Evolutionary conservation across 2,113 vertebrate species (phyloP).

Genomic region (Chaetura pelagica): DNA sequence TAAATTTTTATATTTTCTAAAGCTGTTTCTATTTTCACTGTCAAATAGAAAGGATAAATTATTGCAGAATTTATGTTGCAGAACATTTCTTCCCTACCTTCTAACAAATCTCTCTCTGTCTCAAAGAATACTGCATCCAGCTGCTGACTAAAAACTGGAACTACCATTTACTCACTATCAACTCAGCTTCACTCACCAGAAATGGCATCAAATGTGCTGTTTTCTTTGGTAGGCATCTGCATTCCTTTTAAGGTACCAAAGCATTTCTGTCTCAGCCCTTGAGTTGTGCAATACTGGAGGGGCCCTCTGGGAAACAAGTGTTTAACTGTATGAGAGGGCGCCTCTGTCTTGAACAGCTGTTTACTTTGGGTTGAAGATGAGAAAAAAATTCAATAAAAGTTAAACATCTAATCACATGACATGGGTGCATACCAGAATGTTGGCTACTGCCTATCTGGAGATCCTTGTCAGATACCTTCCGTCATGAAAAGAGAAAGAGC

Average conservation of each 20-base stretch:
- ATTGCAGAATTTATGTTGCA: background rate
- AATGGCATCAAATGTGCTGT: background rate
- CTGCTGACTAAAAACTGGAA: background rate
- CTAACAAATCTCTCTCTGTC: background rate
- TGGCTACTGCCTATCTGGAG: background rate
- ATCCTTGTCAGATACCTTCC: background rate
- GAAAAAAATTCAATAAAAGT: background rate
- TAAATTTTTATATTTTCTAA: background rate
- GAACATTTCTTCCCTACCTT: background rate
- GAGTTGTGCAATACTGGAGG: constrained; percentile 11
- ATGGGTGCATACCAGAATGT: background rate
- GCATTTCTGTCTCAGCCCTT: background rate
- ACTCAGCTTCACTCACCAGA: background rate
- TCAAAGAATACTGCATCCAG: background rate
- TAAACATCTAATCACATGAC: constrained; percentile 15
- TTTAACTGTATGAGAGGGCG: background rate
- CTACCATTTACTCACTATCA: background rate
- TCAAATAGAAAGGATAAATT: background rate
- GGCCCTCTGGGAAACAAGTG: background rate
- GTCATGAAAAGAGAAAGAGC: background rate
- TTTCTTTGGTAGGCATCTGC: background rate
- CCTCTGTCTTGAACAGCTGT: constrained; percentile 17
- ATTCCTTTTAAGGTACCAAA: background rate
- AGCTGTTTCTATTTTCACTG: background rate
- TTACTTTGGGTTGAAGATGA: constrained; percentile 13